Base-by-base conservation (phyloP, 2,797 vertebrate genomes). In the Sebastes alutus region DNA sequence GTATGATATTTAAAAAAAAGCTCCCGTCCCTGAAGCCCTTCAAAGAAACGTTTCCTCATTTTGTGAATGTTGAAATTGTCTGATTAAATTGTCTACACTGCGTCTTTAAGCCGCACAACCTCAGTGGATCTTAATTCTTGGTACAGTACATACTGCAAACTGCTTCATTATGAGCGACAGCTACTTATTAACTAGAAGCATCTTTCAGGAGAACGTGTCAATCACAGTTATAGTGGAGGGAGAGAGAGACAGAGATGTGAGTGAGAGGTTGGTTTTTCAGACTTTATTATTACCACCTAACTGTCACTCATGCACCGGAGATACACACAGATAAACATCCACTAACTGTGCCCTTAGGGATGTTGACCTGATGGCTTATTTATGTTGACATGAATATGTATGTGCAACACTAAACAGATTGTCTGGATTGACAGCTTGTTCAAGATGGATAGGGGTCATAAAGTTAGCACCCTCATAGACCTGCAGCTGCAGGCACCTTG, bases 131-230 rank as follows among this genome's bases (percentile, higher is more conserved):
- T 72, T 74, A 78, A 84, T 85, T 83, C 82, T 59, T 54, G 0
- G 52, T 54, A 49, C 27, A 14, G 49, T 56, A 35, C 35, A 78
- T n/a, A 4, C 70, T 9, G 63, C 61, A 80, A 30, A 80, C 78
- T 2, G 58, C 76, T 85, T 89, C 77, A 82, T 90, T 85, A 81
- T 72, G 72, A 82, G 69, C 16, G 74, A 76, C 72, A 80, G 83
- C 80, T 80, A 74, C 82, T 88, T 81, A 89, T 91, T 89, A 89
- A 83, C 75, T 23, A 4, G 18, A 74, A 72, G 60, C 81, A 80
- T 89, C 77, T 88, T 90, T 87, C 60, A 84, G 69, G 68, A 82
- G 62, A 81, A 81, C 58, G 20, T 73, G 82, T 82, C 90, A 84
- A 59, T 89, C 89, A 90, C 64, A 13, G 63, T 65, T 72, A 81